phyloP scores from a whole-genome alignment of 2,797 vertebrate genomes.

The Centropyge bicolor region DNA sequence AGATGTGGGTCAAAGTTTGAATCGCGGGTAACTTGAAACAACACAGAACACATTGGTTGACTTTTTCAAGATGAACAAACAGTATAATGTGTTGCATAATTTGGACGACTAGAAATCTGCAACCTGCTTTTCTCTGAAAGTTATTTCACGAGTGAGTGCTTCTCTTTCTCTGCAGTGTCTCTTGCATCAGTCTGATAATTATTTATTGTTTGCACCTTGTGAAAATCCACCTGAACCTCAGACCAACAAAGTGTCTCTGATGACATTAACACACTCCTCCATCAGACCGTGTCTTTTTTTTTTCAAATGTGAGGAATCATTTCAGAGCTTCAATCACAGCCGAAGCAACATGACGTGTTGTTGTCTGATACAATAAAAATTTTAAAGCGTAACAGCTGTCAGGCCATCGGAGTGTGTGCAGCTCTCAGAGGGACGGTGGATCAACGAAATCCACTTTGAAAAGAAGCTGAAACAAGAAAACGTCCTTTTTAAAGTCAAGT shows the following conservation, averaged over 20 bases:
- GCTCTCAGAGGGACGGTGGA: background rate
- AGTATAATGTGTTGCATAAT: background rate
- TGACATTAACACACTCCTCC: no score
- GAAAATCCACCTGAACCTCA: background rate
- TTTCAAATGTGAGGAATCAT: background rate
- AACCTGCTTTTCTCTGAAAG: background rate
- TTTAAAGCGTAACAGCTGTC: slow-evolving; percentile 29
- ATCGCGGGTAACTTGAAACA: no score
- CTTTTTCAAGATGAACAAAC: no score
- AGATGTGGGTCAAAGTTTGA: no score
- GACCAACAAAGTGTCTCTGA: background rate
- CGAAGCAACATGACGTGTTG: background rate
- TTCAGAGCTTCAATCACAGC: slow-evolving; percentile 4
- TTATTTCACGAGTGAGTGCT: background rate
- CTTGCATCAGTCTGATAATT: background rate
- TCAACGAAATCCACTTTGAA: background rate
- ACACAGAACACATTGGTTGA: no score
- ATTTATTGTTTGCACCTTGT: background rate
- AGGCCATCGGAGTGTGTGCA: background rate
- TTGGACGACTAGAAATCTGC: background rate
- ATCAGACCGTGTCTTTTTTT: background rate
- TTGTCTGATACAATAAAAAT: slow-evolving; percentile 17
- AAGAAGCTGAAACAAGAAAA: slow-evolving; percentile 2
- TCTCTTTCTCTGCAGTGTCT: background rate
- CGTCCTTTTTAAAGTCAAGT: background rate